Conservation (phyloP, 2,113 vertebrate species). For the Astatotilapia flaviijosephi region DNA sequence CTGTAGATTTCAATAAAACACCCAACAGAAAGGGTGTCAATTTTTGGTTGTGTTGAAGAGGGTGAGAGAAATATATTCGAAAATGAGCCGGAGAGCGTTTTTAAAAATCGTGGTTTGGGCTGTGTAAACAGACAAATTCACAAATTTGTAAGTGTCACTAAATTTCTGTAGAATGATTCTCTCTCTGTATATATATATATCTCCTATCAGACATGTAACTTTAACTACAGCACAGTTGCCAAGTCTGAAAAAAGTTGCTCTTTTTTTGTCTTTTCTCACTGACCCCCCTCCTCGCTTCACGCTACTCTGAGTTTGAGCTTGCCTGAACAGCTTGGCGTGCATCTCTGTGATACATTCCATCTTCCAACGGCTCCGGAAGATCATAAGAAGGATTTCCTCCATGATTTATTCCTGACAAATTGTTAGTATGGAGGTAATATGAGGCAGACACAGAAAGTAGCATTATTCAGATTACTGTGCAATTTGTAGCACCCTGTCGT, state of each 20-base stretch:
- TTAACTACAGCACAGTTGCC: neutral
- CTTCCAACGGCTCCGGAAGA: neutral
- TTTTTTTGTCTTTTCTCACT: neutral
- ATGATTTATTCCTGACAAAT: constrained; percentile 23
- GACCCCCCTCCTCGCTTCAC: neutral
- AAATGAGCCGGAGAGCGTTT: neutral
- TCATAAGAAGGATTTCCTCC: constrained; percentile 1
- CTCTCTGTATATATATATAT: neutral
- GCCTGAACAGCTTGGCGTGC: constrained; percentile 15
- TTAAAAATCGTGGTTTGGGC: neutral
- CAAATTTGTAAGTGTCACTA: neutral
- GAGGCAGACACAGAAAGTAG: neutral
- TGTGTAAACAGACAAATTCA: neutral
- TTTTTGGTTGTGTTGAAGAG: no score
- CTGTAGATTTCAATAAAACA: no score
- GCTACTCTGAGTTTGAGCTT: constrained; percentile 17
- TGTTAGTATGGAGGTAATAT: neutral
- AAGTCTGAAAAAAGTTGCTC: neutral
- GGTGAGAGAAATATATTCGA: no score
- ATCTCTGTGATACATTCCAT: neutral
- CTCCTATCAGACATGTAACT: neutral
- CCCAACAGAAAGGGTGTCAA: no score
- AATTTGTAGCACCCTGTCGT: neutral
- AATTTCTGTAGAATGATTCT: neutral
- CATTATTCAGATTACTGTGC: neutral